Conservation (phyloP, 1,140 invertebrate genomes). For the Drosophila dunni region DNA sequence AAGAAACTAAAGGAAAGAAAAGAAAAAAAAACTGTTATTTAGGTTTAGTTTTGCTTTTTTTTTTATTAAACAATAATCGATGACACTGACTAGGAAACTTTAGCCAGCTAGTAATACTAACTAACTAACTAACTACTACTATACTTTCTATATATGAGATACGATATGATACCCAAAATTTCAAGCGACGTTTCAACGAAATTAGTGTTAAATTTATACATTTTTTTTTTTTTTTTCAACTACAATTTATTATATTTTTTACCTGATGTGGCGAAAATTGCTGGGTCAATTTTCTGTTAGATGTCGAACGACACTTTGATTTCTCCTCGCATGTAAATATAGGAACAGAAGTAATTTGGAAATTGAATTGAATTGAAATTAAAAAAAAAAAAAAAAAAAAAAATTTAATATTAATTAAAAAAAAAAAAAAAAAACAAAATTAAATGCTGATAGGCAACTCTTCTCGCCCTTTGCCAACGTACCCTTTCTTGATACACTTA, state of each 20-base stretch:
- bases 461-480: neutral
- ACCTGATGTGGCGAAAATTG: neutral
- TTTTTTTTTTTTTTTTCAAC: constrained; percentile 2
- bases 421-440: neutral
- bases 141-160: constrained; percentile 23
- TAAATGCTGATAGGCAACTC: neutral
- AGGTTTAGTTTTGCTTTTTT: constrained; percentile 49
- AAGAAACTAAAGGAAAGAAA: neutral
- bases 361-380: constrained; percentile 2
- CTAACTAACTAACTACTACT: constrained; percentile 17
- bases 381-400: neutral
- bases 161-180: constrained; percentile 20
- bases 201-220: constrained; percentile 38
- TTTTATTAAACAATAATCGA: constrained; percentile 4
- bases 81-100: constrained; percentile 45
- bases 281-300: constrained; percentile 17
- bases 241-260: constrained; percentile 7
- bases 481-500: neutral
- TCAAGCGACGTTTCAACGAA: constrained; percentile 55
- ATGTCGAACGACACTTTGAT: neutral
- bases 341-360: constrained; percentile 1
- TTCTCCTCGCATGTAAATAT: constrained; percentile 21
- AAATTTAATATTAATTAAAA: neutral
- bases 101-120: constrained; percentile 37
- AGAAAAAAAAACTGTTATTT: constrained; percentile 43